These are phyloP conservation scores for Maniola hyperantus DNA, from an alignment of 2,888 invertebrate species.

Conservation along the genomic window DNA sequence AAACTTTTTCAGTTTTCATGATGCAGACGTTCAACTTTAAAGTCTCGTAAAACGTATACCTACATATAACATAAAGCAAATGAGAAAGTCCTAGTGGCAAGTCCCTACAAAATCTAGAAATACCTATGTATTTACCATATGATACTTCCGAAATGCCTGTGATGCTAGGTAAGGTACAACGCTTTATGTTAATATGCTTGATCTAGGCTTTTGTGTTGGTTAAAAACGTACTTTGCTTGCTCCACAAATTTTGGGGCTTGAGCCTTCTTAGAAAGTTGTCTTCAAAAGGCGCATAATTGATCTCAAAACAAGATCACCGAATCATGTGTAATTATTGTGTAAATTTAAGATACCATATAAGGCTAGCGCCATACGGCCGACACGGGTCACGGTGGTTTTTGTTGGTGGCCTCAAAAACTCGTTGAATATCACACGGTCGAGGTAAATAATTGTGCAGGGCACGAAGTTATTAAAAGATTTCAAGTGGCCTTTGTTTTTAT, in stretches of 20 bases:
- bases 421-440: constrained; percentile 20
- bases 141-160: too few species aligned
- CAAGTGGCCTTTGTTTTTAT: constrained; percentile 8
- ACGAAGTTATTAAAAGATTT: constrained; percentile 7
- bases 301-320: neutral
- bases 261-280: neutral
- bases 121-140: too few species aligned
- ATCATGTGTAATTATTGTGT: neutral
- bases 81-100: too few species aligned
- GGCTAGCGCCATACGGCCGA: constrained; percentile 2
- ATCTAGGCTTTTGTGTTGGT: neutral
- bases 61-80: too few species aligned
- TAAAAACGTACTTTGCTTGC: neutral
- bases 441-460: neutral
- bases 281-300: neutral
- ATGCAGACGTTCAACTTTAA: neutral
- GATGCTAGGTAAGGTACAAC: too few species aligned
- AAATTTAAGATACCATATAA: constrained; percentile 1
- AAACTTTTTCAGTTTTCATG: neutral
- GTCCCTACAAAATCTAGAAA: too few species aligned
- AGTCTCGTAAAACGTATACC: too few species aligned
- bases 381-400: neutral
- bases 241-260: neutral
- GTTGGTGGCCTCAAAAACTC: constrained; percentile 10
- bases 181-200: too few species aligned